Conservation (phyloP, 64 coral and sea anemone genomes). For the Pachyseris speciosa region DNA sequence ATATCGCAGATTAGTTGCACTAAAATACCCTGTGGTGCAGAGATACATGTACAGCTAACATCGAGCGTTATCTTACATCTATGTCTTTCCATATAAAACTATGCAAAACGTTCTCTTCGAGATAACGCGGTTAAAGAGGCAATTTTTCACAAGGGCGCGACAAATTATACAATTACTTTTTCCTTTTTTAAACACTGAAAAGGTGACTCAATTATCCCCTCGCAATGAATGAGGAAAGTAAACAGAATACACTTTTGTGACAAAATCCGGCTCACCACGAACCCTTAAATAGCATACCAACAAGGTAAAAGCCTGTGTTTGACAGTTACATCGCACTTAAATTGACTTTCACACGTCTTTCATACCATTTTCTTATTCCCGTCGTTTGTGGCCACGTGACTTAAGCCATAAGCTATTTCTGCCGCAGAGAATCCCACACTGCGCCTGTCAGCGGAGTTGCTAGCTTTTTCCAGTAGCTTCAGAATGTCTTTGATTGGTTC, state of each 20-base stretch:
- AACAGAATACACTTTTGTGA: too few species aligned
- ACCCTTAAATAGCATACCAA: too few species aligned
- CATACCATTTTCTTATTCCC: conserved; percentile 44
- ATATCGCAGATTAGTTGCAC: background rate
- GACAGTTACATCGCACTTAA: background rate
- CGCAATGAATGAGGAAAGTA: too few species aligned
- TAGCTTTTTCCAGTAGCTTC: conserved; percentile 8
- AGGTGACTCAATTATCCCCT: too few species aligned
- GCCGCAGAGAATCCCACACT: conserved; percentile 25
- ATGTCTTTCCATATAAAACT: too few species aligned
- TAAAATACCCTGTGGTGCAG: too few species aligned
- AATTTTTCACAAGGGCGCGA: background rate
- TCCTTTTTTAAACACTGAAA: too few species aligned
- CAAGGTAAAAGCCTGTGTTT: background rate
- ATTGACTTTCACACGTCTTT: background rate
- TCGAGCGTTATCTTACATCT: too few species aligned
- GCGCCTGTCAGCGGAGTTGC: background rate
- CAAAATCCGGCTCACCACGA: too few species aligned
- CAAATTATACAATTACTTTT: too few species aligned
- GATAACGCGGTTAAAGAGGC: too few species aligned
- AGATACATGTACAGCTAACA: background rate
- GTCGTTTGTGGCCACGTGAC: conserved; percentile 22
- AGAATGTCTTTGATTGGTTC: conserved; percentile 38
- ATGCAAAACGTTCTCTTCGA: too few species aligned
- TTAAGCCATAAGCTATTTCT: conserved; percentile 35